Evolutionary conservation across 2,888 invertebrate genomes (phyloP), one percentile per base, ranked within the genome.

Genomic region (Stratiomys singularior): DNA sequence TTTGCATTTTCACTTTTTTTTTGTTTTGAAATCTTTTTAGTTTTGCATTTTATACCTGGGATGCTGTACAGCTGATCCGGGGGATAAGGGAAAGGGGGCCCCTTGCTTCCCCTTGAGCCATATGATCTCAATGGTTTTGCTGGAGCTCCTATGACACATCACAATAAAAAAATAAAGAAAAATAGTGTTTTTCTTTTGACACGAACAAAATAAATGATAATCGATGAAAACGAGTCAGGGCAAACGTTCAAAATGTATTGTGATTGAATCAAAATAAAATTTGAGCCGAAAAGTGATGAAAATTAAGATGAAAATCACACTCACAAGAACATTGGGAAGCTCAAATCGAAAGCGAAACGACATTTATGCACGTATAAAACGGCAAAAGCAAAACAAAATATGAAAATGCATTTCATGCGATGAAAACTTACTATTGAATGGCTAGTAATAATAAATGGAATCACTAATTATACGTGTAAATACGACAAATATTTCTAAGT

Each of bases 11-110:
- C 52, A 15, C 18, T 37, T 76, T 76, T 46, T 78, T 58, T 64
- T 52, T 71, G 77, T 76, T 4, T 52, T 3, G 9, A 5, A 37
- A 37, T 37, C 9, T 37, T 37, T 37, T 37, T 37, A 3, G 3
- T 37, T 37, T n/a, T 52, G 52, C 52, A 52, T 69, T 37, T 78
- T 84, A 69, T 87, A 88, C 88, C 88, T 86, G 88, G 88, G 83
- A 88, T 85, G 84, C 87, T 88, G 86, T 88, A 88, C 82, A 88
- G 87, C 83, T 88, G 88, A 85, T 88, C 88, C 84, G 86, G 85
- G 82, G 86, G 83, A 85, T 86, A 87, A 82, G 87, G 84, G 83
- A 85, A 86, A 83, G 85, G 84, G 83, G 86, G 86, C 82, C 86
- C 86, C 86, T 87, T 86, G 84, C 85, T 87, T 76, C 87, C 87